Evolutionary conservation across 2,888 invertebrate genomes (phyloP).

Genomic region (Linnaemya tessellans): DNA sequence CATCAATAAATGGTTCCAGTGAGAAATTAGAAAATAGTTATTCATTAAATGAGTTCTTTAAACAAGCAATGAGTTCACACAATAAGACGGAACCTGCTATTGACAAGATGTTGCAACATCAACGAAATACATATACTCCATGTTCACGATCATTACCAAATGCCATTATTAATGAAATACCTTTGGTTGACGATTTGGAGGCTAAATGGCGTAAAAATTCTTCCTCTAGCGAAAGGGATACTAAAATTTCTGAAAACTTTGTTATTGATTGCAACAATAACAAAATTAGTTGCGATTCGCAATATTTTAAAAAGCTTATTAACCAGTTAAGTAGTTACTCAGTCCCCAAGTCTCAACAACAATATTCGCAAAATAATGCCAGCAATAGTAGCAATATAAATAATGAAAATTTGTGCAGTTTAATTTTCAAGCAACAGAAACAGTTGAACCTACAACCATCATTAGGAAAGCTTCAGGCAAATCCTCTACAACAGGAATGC

Average conservation of each 20-base stretch:
- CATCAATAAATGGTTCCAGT: slow-evolving; percentile 44
- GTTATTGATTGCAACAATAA: slow-evolving; percentile 68
- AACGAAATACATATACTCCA: slow-evolving; percentile 64
- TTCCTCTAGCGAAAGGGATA: slow-evolving; percentile 49
- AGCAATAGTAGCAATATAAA: slow-evolving; percentile 47
- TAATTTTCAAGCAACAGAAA: slow-evolving; percentile 81
- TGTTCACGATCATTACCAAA: slow-evolving; percentile 34
- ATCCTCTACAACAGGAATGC: slow-evolving; percentile 71
- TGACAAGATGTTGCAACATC: slow-evolving; percentile 43
- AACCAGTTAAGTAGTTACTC: slow-evolving; percentile 74
- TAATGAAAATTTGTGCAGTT: slow-evolving; percentile 79
- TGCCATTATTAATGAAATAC: slow-evolving; percentile 76
- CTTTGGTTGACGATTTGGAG: slow-evolving; percentile 80
- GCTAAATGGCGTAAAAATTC: slow-evolving; percentile 81
- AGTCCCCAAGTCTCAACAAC: slow-evolving; percentile 60
- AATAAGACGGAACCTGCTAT: slow-evolving; percentile 38
- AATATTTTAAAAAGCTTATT: slow-evolving; percentile 80
- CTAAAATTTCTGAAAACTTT: slow-evolving; percentile 40
- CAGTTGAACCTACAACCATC: slow-evolving; percentile 78
- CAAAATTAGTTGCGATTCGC: slow-evolving; percentile 74
- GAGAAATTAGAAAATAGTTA: slow-evolving; percentile 73
- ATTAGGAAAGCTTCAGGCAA: slow-evolving; percentile 63
- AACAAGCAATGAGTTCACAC: slow-evolving; percentile 76
- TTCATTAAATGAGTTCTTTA: slow-evolving; percentile 80
- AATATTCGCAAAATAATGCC: slow-evolving; percentile 64